Percentiles rank a stretch among this genome's conserved stretches.
Conservation (phyloP, 2,888 invertebrate species). For the Ophion costatus region DNA sequence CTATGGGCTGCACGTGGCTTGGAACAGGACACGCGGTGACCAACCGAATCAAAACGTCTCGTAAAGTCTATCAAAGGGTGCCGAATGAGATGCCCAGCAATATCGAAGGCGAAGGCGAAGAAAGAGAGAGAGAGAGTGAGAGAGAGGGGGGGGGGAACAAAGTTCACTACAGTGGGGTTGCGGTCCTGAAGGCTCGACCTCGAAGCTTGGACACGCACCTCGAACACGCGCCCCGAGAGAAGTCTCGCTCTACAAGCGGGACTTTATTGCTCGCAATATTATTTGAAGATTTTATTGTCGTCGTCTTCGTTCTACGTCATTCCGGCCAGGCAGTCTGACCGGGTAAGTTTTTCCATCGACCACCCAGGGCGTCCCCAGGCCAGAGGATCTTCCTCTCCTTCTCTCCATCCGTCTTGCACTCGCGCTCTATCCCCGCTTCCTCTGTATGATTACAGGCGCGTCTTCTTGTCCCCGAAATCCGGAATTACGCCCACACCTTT, state of each 20-base stretch:
- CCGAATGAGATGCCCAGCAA: conserved; percentile 58
- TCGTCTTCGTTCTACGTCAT: conserved; percentile 63
- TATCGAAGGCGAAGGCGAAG: conserved; percentile 2
- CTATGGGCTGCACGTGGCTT: conserved; percentile 48
- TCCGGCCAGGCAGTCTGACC: conserved; percentile 43
- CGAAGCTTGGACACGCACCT: conserved; percentile 52
- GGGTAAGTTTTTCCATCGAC: conserved; percentile 62
- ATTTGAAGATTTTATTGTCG: conserved; percentile 79
- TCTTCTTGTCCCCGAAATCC: conserved; percentile 29
- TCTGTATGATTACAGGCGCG: conserved; percentile 5
- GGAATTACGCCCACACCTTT: conserved; percentile 50
- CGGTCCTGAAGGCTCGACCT: conserved; percentile 51
- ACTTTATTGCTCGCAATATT: conserved; percentile 78
- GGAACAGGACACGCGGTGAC: conserved; percentile 59
- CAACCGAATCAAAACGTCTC: conserved; percentile 74
- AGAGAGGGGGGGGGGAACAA: neutral
- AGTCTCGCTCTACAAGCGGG: conserved; percentile 39
- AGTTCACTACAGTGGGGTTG: conserved; percentile 11
- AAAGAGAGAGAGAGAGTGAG: conserved; percentile 1
- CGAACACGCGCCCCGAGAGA: conserved; percentile 52
- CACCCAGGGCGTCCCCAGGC: conserved; percentile 62
- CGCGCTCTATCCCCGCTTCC: conserved; percentile 5
- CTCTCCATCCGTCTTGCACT: neutral
- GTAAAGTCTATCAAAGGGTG: conserved; percentile 77
- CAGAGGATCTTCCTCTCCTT: conserved; percentile 20